These are phyloP conservation scores for Ctenomys sociabilis DNA, from an alignment of 2,113 vertebrate genomes.

Conservation along the genomic window DNA sequence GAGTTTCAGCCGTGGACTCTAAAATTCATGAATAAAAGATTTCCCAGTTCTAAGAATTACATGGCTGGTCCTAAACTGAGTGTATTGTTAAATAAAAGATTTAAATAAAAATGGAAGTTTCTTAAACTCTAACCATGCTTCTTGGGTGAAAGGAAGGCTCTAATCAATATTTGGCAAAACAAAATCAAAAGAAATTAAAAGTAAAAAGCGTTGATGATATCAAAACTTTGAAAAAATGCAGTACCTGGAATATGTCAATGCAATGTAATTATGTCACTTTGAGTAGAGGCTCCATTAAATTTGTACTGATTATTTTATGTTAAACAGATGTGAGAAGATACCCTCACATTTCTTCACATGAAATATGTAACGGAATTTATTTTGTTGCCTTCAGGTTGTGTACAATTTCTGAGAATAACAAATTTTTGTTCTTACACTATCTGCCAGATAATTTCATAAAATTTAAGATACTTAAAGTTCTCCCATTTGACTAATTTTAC, in stretches of 20 bases:
- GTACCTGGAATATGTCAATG: not conserved
- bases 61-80: not conserved
- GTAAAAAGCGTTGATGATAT: not conserved
- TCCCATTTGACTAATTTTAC: conserved; percentile 5
- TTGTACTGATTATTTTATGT: not conserved
- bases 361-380: not conserved
- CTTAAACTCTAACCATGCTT: conserved; percentile 13
- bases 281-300: not conserved
- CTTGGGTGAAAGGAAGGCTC: not conserved
- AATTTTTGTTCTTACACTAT: not conserved
- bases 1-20: not conserved
- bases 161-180: conserved; percentile 20
- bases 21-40: conserved; percentile 63
- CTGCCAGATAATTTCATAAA: not conserved
- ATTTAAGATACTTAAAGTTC: not conserved
- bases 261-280: conserved; percentile 42
- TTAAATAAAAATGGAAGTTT: conserved; percentile 30
- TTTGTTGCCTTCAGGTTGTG: not conserved
- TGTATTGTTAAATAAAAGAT: conserved; percentile 43
- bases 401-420: not conserved
- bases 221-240: not conserved
- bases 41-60: conserved; percentile 46
- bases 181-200: not conserved
- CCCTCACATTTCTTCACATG: not conserved
- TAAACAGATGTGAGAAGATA: not conserved